Evolutionary conservation across 2,113 vertebrate genomes (phyloP).

Genomic region (Anguilla japonica): DNA sequence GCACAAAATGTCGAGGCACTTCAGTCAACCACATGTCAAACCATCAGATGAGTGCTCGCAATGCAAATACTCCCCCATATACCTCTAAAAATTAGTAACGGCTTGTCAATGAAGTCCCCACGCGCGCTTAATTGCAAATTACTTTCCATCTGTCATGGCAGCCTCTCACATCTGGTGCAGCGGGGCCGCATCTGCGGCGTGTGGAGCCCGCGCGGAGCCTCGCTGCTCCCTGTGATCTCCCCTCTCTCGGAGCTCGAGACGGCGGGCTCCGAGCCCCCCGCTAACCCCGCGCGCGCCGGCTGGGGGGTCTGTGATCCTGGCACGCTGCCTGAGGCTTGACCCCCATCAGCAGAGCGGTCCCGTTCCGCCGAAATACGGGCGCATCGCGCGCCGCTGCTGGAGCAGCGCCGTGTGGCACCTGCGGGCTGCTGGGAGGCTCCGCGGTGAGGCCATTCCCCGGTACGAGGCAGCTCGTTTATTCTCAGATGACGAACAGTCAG

Average conservation of each 20-base stretch:
- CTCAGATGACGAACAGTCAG: background rate
- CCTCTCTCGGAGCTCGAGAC: background rate
- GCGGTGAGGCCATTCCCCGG: background rate
- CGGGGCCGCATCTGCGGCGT: conserved; percentile 39
- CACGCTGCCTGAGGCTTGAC: background rate
- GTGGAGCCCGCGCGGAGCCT: background rate
- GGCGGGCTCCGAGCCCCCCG: background rate
- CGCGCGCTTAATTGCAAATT: conserved; percentile 42
- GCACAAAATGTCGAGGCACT: background rate
- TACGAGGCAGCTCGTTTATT: background rate
- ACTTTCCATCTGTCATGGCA: conserved; percentile 47
- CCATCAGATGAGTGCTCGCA: conserved; percentile 26
- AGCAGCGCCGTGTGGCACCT: background rate
- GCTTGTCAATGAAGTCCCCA: conserved; percentile 28
- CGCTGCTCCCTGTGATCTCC: background rate
- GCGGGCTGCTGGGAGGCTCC: background rate
- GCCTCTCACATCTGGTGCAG: conserved; percentile 42
- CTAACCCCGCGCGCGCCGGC: background rate
- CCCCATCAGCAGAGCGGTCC: background rate
- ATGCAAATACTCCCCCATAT: conserved; percentile 27
- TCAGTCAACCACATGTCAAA: conserved; percentile 17
- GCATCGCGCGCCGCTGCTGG: background rate
- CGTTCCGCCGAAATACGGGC: background rate
- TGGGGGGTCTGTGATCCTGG: conserved; percentile 5
- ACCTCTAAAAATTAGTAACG: conserved; percentile 29